Percentiles rank a stretch among this genome's conserved stretches.
Evolutionary conservation across 1,140 invertebrate genomes (phyloP).

Genomic region (Hypothenemus hampei): DNA sequence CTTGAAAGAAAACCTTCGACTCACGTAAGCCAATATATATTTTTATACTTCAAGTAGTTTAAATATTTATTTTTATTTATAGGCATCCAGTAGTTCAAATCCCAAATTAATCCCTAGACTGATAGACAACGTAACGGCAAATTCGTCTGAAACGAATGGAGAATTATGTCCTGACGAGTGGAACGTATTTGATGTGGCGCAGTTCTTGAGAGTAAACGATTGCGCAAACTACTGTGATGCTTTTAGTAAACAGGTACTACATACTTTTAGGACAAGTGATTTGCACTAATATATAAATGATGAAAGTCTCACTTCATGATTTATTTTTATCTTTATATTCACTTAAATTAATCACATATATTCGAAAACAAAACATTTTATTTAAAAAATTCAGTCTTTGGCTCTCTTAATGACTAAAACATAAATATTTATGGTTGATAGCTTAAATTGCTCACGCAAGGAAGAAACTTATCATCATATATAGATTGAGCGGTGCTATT

Average conservation of each 20-base stretch:
- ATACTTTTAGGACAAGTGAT: too few relatives aligned
- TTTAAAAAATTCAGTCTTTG: too few relatives aligned
- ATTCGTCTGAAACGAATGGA: slow-evolving; percentile 45
- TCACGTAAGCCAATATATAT: not conserved
- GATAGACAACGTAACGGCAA: slow-evolving; percentile 54
- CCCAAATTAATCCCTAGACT: slow-evolving; percentile 65
- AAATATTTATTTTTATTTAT: slow-evolving; percentile 20
- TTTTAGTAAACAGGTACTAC: slow-evolving; percentile 72
- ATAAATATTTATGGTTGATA: slow-evolving; percentile 2
- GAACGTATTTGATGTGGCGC: slow-evolving; percentile 78
- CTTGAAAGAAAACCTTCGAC: slow-evolving; percentile 56
- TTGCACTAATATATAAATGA: too few relatives aligned
- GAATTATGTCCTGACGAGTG: slow-evolving; percentile 69
- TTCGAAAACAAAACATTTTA: too few relatives aligned
- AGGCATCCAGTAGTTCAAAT: slow-evolving; percentile 45
- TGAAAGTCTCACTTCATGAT: too few relatives aligned
- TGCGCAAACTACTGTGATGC: slow-evolving; percentile 83
- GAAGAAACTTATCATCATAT: slow-evolving; percentile 2
- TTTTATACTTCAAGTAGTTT: not conserved
- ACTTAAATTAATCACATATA: too few relatives aligned
- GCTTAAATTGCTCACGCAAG: not conserved
- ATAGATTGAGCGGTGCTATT: not conserved
- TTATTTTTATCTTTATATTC: too few relatives aligned
- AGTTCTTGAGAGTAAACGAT: slow-evolving; percentile 84
- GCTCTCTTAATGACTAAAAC: not conserved